Evolutionary conservation across 1,140 invertebrate genomes (phyloP), one percentile per base, ranked within the genome.

Genomic region (Drosophila busckii): DNA sequence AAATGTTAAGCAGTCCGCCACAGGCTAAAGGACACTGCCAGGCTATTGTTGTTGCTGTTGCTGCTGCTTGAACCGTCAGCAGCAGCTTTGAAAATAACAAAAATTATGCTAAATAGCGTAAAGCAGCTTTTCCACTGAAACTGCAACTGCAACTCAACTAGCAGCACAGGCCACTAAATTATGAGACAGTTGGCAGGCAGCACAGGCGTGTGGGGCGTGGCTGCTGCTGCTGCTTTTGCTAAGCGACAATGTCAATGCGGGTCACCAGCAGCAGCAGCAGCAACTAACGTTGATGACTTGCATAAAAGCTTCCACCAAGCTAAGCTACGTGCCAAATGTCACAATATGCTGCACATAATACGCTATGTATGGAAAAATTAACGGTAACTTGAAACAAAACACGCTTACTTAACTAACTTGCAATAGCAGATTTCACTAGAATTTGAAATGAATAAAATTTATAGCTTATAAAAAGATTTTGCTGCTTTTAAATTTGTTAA

Each of bases 61-160:
- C 23, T 12, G 25, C n/a, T 23, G 23, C 28, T 40, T 38, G 19
- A 10, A 28, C 9, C 40, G 23, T 23, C 35, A 31, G 13, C 42
- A 44, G 26, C 34, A 23, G 26, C 32, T 44, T 35, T 40, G 45
- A 61, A 64, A 61, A 71, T 59, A 58, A 65, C 65, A 67, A 55
- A 84, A 84, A 84, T 84, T 84, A 84, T 84, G 80, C 71, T 78
- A 84, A 84, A 84, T 67, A 84, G 78, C n/a, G 68, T 66, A 84
- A 78, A 78, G 71, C 78, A 31, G 71, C 80, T 84, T 84, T 82
- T 52, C 55, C 50, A n/a, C n/a, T n/a, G n/a, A n/a, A n/a, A n/a
- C n/a, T n/a, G 64, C 63, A 70, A 73, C 80, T 75, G 60, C 70
- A 84, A 63, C 69, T 64, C 70, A 80, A 73, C 80, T 62, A n/a